These are phyloP conservation scores for Pseudorhombus dupliciocellatus DNA, from an alignment of 2,113 vertebrate species.

Conservation along the genomic window DNA sequence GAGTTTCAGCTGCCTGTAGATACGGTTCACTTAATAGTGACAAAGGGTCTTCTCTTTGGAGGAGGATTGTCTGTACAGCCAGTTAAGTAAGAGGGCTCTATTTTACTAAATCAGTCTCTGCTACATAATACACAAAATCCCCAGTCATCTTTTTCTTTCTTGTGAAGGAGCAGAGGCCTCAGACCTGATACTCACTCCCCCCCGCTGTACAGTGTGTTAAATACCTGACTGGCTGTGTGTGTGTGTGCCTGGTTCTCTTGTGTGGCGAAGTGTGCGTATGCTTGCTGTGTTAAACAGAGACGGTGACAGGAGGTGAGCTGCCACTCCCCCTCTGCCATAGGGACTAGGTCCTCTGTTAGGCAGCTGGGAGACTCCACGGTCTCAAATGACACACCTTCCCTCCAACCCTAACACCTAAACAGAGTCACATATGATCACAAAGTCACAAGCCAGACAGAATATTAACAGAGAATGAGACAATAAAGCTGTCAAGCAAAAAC, in stretches of 20 bases:
- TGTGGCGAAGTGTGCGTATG: slow-evolving; percentile 48
- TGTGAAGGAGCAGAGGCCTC: slow-evolving; percentile 34
- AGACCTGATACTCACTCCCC: not conserved
- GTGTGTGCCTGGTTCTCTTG: slow-evolving; percentile 38
- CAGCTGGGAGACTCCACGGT: slow-evolving; percentile 40
- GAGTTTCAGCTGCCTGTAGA: slow-evolving; percentile 10
- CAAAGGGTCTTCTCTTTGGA: slow-evolving; percentile 42
- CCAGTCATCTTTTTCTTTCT: slow-evolving; percentile 31
- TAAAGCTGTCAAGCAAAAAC: slow-evolving; percentile 14
- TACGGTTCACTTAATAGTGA: not conserved
- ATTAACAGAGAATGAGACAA: not conserved
- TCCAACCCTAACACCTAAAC: slow-evolving; percentile 21
- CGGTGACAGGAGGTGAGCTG: slow-evolving; percentile 31
- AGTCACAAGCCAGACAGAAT: not conserved
- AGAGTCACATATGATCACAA: slow-evolving; percentile 15
- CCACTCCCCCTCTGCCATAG: slow-evolving; percentile 41
- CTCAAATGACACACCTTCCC: slow-evolving; percentile 61
- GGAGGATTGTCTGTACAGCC: slow-evolving; percentile 30
- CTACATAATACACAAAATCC: slow-evolving; percentile 49
- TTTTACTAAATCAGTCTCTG: slow-evolving; percentile 45
- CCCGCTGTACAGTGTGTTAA: slow-evolving; percentile 40
- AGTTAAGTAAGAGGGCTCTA: slow-evolving; percentile 21
- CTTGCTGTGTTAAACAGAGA: slow-evolving; percentile 69
- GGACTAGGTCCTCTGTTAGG: slow-evolving; percentile 44
- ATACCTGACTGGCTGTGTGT: slow-evolving; percentile 30